A percentile compares a stretch with the other conserved stretches of the same genome.
Conservation (phyloP, 2,797 vertebrate species). For the Melanotaenia pygmaea region DNA sequence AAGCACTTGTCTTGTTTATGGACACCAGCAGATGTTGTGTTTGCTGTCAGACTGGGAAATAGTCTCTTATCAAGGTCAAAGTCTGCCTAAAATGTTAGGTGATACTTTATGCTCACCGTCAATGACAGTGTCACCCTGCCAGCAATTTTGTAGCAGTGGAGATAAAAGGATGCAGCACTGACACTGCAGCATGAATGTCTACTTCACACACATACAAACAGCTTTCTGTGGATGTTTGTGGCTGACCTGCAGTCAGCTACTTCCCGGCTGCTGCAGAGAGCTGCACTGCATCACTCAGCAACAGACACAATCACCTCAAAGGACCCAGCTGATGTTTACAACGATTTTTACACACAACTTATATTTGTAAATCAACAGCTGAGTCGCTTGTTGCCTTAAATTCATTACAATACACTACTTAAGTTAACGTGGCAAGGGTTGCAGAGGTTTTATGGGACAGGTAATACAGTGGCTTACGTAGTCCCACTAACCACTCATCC, state of each 20-base stretch:
- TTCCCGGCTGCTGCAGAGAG: conserved; percentile 48
- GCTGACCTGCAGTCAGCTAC: conserved; percentile 43
- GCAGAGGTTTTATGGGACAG: not conserved
- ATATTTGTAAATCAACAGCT: not conserved
- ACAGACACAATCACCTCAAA: conserved; percentile 13
- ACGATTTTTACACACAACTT: not conserved
- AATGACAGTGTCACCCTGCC: not conserved
- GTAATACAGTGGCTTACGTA: not conserved
- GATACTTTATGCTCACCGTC: not conserved
- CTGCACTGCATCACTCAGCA: conserved; percentile 68
- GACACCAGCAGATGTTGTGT: not conserved
- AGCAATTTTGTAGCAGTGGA: not conserved
- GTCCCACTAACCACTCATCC: not conserved
- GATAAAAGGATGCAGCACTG: not conserved
- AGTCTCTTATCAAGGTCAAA: conserved; percentile 14
- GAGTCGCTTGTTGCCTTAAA: not conserved
- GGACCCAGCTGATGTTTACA: not conserved
- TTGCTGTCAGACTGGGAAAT: not conserved
- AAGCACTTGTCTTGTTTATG: not conserved
- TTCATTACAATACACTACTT: not conserved
- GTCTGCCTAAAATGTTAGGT: not conserved
- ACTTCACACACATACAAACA: conserved; percentile 26
- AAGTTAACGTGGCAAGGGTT: not conserved
- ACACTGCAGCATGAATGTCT: conserved; percentile 38
- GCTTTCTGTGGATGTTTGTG: not conserved